These are phyloP conservation scores for Chloroceryle amazona DNA, from an alignment of 2,797 vertebrate species.

Conservation along the genomic window DNA sequence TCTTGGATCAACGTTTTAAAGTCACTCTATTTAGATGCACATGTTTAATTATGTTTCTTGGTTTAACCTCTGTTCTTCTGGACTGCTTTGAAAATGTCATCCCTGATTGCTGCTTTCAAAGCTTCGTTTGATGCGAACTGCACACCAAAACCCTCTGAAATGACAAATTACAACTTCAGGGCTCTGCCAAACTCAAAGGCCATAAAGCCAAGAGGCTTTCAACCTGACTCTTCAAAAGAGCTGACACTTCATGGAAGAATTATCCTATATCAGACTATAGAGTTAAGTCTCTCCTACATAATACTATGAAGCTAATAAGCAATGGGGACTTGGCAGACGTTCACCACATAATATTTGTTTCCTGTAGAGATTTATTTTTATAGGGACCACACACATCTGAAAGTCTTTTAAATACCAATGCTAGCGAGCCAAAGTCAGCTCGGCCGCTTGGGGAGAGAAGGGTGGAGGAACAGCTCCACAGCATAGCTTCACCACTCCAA, in stretches of 20 bases:
- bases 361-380: slow-evolving; percentile 69
- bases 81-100: background rate
- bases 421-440: slow-evolving; percentile 4
- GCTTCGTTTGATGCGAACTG: background rate
- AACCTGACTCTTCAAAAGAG: background rate
- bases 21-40: background rate
- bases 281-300: background rate
- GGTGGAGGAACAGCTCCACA: background rate
- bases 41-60: background rate
- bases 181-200: background rate
- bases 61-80: background rate
- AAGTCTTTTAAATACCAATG: slow-evolving; percentile 33
- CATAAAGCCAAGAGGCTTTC: background rate
- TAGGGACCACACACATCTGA: slow-evolving; percentile 62
- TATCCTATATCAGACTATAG: background rate
- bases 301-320: slow-evolving; percentile 30
- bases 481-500: background rate
- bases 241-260: background rate
- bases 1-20: background rate
- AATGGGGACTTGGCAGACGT: slow-evolving; percentile 2
- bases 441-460: background rate
- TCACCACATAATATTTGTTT: slow-evolving; percentile 57
- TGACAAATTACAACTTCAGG: background rate
- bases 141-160: background rate
- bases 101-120: background rate